Base-by-base conservation (phyloP, 2,888 invertebrate genomes). In the Phytoseiulus persimilis region DNA sequence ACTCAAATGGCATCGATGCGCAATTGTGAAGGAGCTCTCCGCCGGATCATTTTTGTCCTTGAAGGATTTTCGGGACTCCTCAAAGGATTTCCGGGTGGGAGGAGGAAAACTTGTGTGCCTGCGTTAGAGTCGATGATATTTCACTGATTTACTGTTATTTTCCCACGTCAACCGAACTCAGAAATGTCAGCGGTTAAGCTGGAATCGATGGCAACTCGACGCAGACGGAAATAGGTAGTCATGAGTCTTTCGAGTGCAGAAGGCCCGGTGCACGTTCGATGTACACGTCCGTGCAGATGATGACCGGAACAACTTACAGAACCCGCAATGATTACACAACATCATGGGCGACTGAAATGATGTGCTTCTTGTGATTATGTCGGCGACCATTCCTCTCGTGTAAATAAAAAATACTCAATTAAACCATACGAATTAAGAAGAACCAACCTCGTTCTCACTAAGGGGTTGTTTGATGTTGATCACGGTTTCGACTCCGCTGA, bases 321-420 rank as follows among this genome's bases (percentile, higher is more conserved):
- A 65, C 28, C 46, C 28, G 28, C 65, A 65, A 65, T 18, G 23
- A 65, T 65, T 65, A 65, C 65, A 28, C 65, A 28, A 1, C 65
- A 23, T 23, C 65, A 18, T 65, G 2, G 18, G 18, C 65, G 65
- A 65, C 18, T 18, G 23, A 65, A 65, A 65, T 65, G 65, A 65
- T 65, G 65, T 65, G 65, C 65, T 65, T 65, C 18, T 65, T 65
- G 65, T 65, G 65, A 65, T 65, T 65, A 65, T 65, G 65, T 65
- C 65, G 18, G 65, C 65, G 28, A 65, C 18, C 65, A 65, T 65
- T 65, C 65, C 65, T 65, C 65, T 65, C 23, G 65, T 65, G 65
- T 65, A 65, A 65, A 65, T 65, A 65, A 65, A 65, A 65, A 65
- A 65, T 65, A 65, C 65, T 65, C 65, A 65, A 65, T 65, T 65